Conservation (phyloP, 2,113 vertebrate genomes). For the Actinemys pallida region DNA sequence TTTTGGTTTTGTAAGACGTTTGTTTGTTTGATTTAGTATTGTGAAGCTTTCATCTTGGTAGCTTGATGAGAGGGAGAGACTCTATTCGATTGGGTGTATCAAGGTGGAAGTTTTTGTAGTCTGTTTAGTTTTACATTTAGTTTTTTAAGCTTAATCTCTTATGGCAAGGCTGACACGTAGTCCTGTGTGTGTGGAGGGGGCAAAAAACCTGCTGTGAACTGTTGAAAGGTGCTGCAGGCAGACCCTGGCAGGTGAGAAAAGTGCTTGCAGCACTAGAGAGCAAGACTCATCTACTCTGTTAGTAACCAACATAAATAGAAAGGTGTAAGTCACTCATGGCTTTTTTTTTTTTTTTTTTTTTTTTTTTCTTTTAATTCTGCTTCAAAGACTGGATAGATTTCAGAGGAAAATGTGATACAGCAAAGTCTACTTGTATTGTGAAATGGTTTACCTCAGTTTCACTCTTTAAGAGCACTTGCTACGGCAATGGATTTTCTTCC, state of each 20-base stretch:
- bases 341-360: neutral
- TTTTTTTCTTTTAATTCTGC: neutral
- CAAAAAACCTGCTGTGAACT: neutral
- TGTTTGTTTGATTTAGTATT: neutral
- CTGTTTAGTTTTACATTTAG: conserved; percentile 47
- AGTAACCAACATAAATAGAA: neutral
- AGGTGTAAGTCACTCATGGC: neutral
- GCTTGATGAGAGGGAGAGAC: neutral
- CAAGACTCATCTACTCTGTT: neutral
- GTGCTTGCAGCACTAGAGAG: fast-evolving
- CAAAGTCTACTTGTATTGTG: neutral
- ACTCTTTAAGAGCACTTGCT: neutral
- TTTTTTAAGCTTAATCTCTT: conserved; percentile 49
- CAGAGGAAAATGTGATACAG: neutral
- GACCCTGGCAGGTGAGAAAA: neutral
- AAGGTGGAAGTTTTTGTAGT: conserved; percentile 46
- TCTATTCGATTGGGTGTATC: conserved; percentile 27
- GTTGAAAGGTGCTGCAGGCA: neutral
- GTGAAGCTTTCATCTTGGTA: neutral
- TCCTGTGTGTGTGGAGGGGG: fast-evolving
- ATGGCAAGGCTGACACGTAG: neutral
- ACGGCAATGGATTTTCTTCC: neutral
- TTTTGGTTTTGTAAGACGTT: neutral
- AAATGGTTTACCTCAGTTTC: neutral
- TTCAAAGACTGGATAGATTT: neutral